Base-by-base conservation (phyloP, 2,888 invertebrate genomes). In the Rambutsinella grinnellia region DNA sequence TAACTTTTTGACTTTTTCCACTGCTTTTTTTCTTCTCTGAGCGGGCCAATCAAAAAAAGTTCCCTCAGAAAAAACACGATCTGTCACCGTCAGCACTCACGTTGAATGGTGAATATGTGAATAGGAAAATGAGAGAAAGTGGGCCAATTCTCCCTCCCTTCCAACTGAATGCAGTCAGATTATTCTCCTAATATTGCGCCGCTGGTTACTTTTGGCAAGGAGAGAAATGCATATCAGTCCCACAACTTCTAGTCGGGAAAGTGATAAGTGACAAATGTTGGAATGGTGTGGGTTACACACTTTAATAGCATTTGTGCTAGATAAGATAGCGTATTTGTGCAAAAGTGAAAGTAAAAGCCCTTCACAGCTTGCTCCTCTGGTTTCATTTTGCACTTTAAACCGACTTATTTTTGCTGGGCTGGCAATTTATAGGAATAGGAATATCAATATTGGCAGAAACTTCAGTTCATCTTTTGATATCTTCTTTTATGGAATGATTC, bases 1-100 rank as follows among this genome's bases (percentile, higher is more conserved):
- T 74, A 66, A 66, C 66, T 66, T 66, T 36, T 66, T 60, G 56
- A 61, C 66, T 67, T 54, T 53, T 57, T 56, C 23, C 21, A 49
- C 26, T 13, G 6, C 36, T 36, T 36, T 36, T 36, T 36, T 36
- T 36, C 36, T 36, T 13, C 13, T 36, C 13, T 8, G 6, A 5
- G 36, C 13, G 13, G 13, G 65, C 49, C 47, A 57, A 46, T 58
- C 58, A 21, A 36, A 56, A 23, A 36, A 58, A 58, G 19, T 27
- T 44, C 13, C 13, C 36, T 51, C 49, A 65, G n/a, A n/a, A n/a
- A 60, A 65, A 65, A 65, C 65, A 65, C 71, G 65, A 72, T 65
- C 71, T 72, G 71, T 72, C 71, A 72, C 57, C 71, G 71, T 72
- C 71, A 72, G 65, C 58, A 72, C 28, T 72, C 65, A 58, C 51